phyloP scores from a whole-genome alignment of 2,888 invertebrate species.

The Agrotis clavis region DNA sequence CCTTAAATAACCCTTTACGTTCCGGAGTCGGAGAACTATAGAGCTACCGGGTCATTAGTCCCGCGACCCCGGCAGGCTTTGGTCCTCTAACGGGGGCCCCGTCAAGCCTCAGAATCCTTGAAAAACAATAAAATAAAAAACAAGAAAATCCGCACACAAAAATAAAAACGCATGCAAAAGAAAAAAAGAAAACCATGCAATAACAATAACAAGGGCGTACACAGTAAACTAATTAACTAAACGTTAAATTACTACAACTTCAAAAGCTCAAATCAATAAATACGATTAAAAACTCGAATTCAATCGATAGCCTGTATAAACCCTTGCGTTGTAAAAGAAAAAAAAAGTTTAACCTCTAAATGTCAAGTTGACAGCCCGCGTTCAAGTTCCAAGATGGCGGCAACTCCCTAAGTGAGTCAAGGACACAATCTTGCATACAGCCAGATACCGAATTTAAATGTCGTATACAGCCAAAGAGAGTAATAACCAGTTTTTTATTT shows the following conservation, averaged over 20 bases:
- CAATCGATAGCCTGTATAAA: conserved; percentile 41
- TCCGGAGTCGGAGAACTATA: too few relatives aligned
- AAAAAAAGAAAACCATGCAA: conserved; percentile 42
- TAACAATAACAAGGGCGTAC: conserved; percentile 39
- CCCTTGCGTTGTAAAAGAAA: conserved; percentile 55
- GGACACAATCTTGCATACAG: conserved; percentile 74
- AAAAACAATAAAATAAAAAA: too few relatives aligned
- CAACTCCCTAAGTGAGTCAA: conserved; percentile 80
- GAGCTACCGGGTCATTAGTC: too few relatives aligned
- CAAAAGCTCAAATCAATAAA: conserved; percentile 29
- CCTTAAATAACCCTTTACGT: too few relatives aligned
- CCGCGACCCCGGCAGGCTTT: too few relatives aligned
- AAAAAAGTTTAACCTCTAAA: conserved; percentile 75
- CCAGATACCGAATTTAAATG: conserved; percentile 70
- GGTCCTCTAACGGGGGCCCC: too few relatives aligned
- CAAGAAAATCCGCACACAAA: background rate
- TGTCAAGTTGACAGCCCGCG: conserved; percentile 79
- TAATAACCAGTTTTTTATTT: conserved; percentile 57
- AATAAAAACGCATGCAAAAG: conserved; percentile 11
- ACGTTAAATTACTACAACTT: background rate
- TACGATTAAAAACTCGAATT: conserved; percentile 22
- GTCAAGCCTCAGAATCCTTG: too few relatives aligned
- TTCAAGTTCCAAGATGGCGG: conserved; percentile 77
- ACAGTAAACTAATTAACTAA: conserved; percentile 38
- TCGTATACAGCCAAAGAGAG: conserved; percentile 59